Evolutionary conservation across 2,888 invertebrate genomes (phyloP).

Genomic region (Orthosia cruda): DNA sequence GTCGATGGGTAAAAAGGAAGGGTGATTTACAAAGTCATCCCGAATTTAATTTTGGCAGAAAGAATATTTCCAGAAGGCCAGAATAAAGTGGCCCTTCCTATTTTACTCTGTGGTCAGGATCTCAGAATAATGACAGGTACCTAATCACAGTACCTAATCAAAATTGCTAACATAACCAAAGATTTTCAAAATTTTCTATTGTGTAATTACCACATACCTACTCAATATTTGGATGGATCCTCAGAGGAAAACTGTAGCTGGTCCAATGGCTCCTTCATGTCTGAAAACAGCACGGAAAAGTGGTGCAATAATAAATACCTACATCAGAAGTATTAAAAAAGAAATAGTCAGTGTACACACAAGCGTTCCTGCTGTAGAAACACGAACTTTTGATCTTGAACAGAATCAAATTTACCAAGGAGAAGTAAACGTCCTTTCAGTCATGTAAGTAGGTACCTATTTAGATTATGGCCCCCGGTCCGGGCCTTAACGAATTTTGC

Average conservation of each 20-base stretch:
- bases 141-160: conserved; percentile 29
- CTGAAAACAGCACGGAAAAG: conserved; percentile 80
- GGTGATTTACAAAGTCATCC: no score
- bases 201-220: conserved; percentile 4
- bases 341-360: conserved; percentile 85
- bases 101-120: conserved; percentile 25
- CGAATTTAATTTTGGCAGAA: background rate
- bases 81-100: background rate
- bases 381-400: conserved; percentile 77
- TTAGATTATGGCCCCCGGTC: background rate
- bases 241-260: conserved; percentile 80
- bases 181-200: conserved; percentile 6
- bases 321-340: conserved; percentile 76
- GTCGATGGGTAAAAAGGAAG: no score
- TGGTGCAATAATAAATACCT: conserved; percentile 75
- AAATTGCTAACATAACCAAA: conserved; percentile 30
- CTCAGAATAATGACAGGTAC: conserved; percentile 33
- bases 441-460: conserved; percentile 78
- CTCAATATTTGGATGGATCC: conserved; percentile 78
- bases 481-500: background rate
- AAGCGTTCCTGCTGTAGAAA: conserved; percentile 82
- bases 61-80: background rate
- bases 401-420: conserved; percentile 86
- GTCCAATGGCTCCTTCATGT: conserved; percentile 83
- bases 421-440: conserved; percentile 85